phyloP scores from a whole-genome alignment of 2,888 invertebrate species.

The Gymnocheta viridis region DNA sequence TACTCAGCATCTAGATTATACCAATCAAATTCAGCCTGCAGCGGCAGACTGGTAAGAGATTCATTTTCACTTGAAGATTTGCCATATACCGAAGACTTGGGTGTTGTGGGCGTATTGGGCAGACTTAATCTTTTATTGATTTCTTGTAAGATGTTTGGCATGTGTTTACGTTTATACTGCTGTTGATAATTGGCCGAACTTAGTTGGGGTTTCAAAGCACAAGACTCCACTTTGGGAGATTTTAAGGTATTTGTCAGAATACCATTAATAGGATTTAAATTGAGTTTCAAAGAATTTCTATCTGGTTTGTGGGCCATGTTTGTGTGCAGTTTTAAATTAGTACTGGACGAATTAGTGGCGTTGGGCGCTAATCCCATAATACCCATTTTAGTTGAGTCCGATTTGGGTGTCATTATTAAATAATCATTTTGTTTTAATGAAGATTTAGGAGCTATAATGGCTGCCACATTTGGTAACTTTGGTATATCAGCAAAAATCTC shows the following conservation, averaged over 20 bases:
- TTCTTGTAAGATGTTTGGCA: conserved; percentile 80
- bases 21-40: conserved; percentile 82
- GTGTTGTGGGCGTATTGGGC: conserved; percentile 74
- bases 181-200: conserved; percentile 67
- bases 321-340: neutral
- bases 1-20: conserved; percentile 82
- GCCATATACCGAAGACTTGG: conserved; percentile 59
- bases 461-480: conserved; percentile 88
- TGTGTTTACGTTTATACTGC: conserved; percentile 79
- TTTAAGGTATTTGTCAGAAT: conserved; percentile 20
- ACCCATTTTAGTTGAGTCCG: conserved; percentile 59
- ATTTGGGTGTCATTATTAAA: conserved; percentile 71
- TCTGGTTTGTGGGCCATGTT: conserved; percentile 37
- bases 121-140: conserved; percentile 79
- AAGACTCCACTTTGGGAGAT: conserved; percentile 44
- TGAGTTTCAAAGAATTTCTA: conserved; percentile 50
- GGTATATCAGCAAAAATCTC: conserved; percentile 85
- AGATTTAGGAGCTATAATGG: conserved; percentile 87
- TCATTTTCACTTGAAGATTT: conserved; percentile 44
- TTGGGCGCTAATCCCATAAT: conserved; percentile 22
- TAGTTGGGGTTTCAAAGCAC: conserved; percentile 71
- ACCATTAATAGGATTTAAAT: conserved; percentile 42
- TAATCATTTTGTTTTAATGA: conserved; percentile 70
- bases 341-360: conserved; percentile 8
- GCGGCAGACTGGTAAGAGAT: conserved; percentile 74